Base-by-base conservation (phyloP, 2,888 invertebrate genomes). In the Leptinotarsa peninsularis region DNA sequence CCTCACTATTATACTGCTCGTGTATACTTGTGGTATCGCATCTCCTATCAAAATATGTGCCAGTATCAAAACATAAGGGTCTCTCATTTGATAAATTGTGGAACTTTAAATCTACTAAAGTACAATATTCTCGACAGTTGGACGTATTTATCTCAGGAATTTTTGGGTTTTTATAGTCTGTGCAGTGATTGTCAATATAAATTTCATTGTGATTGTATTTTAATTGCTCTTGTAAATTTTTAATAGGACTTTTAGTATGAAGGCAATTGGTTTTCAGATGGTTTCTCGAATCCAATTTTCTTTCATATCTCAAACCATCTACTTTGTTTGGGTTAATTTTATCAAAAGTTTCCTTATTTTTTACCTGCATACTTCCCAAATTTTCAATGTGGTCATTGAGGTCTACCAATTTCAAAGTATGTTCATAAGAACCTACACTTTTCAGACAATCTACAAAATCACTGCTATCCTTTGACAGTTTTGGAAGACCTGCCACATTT, bases 21-120 rank as follows among this genome's bases (percentile, higher is more conserved):
- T 83, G 83, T 21, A 87, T 76, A 78, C 81, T 81, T 15, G 78
- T 69, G 1, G 84, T 75, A 76, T 88, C 85, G 21, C 81, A 78
- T 58, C 80, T 81, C 79, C 83, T 85, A 82, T 87, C 84, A 78
- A 88, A 88, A 81, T 85, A 88, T 1, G 88, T 87, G 68, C 83
- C 82, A 4, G 88, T 88, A 73, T 87, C 85, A 73, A 82, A 86
- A 77, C 83, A 84, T 33, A 83, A 49, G 17, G 80, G 76, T 49
- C 73, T 81, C 18, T 67, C 72, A 60, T 80, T 78, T 15, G 78
- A 71, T 54, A 79, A 69, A 68, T 78, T 73, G 27, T 83, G 82
- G 17, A 79, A 71, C 73, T 82, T 81, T 49, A 81, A 79, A 72
- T 82, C 80, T 13, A 79, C 71, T 43, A 82, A 69, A n/a, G 79